phyloP scores from a whole-genome alignment of 2,113 vertebrate species.

The Rhea americana region DNA sequence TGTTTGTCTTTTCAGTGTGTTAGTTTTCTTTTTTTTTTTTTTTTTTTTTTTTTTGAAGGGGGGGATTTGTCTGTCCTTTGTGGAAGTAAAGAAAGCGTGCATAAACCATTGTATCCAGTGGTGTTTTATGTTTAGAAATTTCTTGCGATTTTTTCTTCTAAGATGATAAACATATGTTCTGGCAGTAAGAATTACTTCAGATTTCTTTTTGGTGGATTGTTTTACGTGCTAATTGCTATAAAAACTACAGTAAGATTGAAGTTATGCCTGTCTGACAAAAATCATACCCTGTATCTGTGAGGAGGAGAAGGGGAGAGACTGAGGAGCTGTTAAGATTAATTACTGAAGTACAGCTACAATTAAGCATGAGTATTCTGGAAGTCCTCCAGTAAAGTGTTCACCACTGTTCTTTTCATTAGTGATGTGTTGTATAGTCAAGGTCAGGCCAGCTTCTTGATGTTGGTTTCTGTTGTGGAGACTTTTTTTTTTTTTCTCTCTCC shows the following conservation, averaged over 20 bases:
- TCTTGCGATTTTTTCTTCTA: neutral
- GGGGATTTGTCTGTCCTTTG: neutral
- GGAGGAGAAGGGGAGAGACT: neutral
- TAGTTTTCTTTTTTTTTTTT: neutral
- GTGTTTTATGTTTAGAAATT: neutral
- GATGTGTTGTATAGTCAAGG: neutral
- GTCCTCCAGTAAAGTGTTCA: neutral
- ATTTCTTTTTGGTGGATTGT: neutral
- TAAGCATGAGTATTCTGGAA: conserved; percentile 59
- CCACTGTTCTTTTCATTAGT: conserved; percentile 17
- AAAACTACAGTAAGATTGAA: neutral
- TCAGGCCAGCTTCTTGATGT: neutral
- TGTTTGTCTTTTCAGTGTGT: neutral
- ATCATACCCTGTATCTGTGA: neutral
- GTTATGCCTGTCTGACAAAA: conserved; percentile 6
- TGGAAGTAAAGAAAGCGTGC: neutral
- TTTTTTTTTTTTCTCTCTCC: neutral
- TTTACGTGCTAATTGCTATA: neutral
- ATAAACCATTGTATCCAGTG: neutral
- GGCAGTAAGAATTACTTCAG: neutral
- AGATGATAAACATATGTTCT: neutral
- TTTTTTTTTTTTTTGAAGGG: no score
- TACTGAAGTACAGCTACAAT: conserved; percentile 30
- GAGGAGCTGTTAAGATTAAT: conserved; percentile 46
- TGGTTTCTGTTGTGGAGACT: neutral